Evolutionary conservation across 2,888 invertebrate genomes (phyloP).

Genomic region (Drosophila borealis): DNA sequence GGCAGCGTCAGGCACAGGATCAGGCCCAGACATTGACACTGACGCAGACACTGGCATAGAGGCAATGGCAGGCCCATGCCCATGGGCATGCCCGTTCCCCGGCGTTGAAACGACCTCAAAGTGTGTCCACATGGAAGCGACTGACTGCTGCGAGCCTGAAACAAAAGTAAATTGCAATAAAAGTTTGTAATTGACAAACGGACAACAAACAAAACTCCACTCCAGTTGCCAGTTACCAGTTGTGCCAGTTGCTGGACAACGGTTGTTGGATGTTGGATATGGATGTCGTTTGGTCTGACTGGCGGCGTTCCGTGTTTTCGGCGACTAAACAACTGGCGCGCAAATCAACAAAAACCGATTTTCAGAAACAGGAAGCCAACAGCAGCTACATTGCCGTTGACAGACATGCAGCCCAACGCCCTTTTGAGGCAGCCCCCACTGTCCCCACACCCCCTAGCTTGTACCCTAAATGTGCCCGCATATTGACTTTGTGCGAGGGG

Average conservation of each 20-base stretch:
- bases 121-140: conserved; percentile 46
- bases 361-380: conserved; percentile 71
- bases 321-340: conserved; percentile 75
- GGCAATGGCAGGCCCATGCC: not conserved
- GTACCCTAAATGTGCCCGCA: conserved; percentile 61
- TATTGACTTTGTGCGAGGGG: conserved; percentile 74
- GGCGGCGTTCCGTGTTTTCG: conserved; percentile 47
- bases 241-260: conserved; percentile 37
- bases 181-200: conserved; percentile 82
- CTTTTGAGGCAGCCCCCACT: not conserved
- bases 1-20: conserved; percentile 24
- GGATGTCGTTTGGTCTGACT: conserved; percentile 44
- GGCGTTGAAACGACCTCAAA: conserved; percentile 66
- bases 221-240: conserved; percentile 55
- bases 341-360: conserved; percentile 82
- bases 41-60: conserved; percentile 10
- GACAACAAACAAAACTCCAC: conserved; percentile 77
- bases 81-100: not conserved
- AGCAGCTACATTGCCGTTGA: conserved; percentile 61
- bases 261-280: conserved; percentile 29
- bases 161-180: conserved; percentile 82
- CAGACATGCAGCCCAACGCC: conserved; percentile 47
- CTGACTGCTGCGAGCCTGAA: conserved; percentile 66
- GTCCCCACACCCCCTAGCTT: not conserved
- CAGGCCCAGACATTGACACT: conserved; percentile 18